Evolutionary conservation across 2,797 vertebrate genomes (phyloP).

Genomic region (Hemitrygon akajei): DNA sequence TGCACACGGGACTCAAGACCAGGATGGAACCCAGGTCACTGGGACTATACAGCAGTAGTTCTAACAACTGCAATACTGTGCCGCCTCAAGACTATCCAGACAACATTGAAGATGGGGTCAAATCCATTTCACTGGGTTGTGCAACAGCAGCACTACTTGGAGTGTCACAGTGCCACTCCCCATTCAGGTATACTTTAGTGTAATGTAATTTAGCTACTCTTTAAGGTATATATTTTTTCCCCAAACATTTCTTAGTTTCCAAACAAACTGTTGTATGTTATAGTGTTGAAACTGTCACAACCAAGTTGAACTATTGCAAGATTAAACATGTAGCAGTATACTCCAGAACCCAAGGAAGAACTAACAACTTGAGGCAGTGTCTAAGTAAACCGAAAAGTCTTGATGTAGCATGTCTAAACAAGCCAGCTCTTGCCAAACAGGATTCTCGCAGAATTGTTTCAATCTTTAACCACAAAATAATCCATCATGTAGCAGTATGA

Average conservation of each 20-base stretch:
- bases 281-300: background rate
- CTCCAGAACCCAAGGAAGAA: background rate
- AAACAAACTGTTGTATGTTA: background rate
- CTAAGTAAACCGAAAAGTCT: background rate
- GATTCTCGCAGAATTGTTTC: background rate
- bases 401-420: background rate
- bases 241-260: background rate
- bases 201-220: background rate
- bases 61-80: no score
- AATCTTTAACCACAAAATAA: background rate
- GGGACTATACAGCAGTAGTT: no score
- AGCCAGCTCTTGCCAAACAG: background rate
- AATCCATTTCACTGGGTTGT: no score
- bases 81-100: no score
- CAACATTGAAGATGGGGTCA: no score
- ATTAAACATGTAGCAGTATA: background rate
- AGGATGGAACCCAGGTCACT: no score
- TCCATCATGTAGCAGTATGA: background rate
- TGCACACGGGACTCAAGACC: no score
- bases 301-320: background rate
- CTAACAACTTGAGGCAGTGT: background rate
- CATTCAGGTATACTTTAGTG: background rate
- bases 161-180: no score
- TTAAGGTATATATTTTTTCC: no score
- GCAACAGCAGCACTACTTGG: no score